phyloP scores from a whole-genome alignment of 2,113 vertebrate species.

The Notarius quadriscutis region DNA sequence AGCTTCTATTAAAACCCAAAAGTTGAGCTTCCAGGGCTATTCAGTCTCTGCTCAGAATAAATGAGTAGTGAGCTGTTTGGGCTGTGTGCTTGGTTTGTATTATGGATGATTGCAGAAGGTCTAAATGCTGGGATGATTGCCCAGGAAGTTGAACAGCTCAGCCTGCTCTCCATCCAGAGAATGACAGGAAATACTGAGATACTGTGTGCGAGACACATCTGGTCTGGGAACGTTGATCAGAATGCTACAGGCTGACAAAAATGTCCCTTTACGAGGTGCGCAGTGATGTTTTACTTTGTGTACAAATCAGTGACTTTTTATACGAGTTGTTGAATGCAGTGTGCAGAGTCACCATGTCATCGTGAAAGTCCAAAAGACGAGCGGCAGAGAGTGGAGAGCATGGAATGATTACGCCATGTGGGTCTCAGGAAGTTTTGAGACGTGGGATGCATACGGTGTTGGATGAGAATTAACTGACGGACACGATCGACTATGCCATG shows the following conservation, averaged over 20 bases:
- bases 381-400: slow-evolving; percentile 6
- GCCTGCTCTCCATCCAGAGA: slow-evolving; percentile 60
- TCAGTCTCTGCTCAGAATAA: slow-evolving; percentile 27
- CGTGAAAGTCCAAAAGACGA: background rate
- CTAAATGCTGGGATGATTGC: slow-evolving; percentile 60
- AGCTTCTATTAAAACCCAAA: slow-evolving; percentile 17
- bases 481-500: background rate
- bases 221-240: slow-evolving; percentile 52
- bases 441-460: background rate
- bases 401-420: background rate
- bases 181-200: slow-evolving; percentile 61
- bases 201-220: slow-evolving; percentile 59
- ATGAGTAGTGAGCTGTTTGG: slow-evolving; percentile 61
- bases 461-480: background rate
- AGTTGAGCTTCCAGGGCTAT: slow-evolving; percentile 16
- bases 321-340: background rate
- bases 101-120: slow-evolving; percentile 72
- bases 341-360: background rate
- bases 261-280: slow-evolving; percentile 9
- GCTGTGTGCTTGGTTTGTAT: slow-evolving; percentile 69
- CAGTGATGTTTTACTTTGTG: background rate
- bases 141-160: slow-evolving; percentile 63
- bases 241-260: background rate
- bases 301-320: background rate
- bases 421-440: slow-evolving; percentile 10